These are phyloP conservation scores for Stictocephala bisonia DNA, from an alignment of 2,888 invertebrate species.

Conservation along the genomic window DNA sequence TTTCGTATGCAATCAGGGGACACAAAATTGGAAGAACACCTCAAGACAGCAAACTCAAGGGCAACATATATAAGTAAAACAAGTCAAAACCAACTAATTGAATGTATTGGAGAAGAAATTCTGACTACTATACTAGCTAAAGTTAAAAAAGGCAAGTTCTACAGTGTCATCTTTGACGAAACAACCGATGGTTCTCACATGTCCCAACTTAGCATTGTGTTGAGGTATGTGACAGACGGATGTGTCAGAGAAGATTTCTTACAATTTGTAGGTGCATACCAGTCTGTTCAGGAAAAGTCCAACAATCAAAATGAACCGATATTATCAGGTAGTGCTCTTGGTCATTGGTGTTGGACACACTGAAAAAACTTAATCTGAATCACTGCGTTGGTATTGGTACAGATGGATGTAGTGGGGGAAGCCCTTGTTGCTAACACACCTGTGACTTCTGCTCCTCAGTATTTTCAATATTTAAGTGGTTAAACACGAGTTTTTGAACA, in stretches of 20 bases:
- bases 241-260: background rate
- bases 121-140: background rate
- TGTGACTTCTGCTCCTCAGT: too few species aligned
- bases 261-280: constrained; percentile 40
- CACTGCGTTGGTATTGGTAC: constrained; percentile 20
- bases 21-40: background rate
- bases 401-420: constrained; percentile 3
- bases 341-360: background rate
- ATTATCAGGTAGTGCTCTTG: too few species aligned
- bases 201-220: background rate
- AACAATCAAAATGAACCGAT: too few species aligned
- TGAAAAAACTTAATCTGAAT: background rate
- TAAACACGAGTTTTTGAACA: too few species aligned
- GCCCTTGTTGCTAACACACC: too few species aligned
- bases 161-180: constrained; percentile 22
- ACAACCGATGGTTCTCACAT: background rate
- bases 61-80: constrained; percentile 32
- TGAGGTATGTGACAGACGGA: background rate
- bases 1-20: constrained; percentile 29
- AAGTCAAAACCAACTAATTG: constrained; percentile 17
- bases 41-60: background rate
- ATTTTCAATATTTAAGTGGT: too few species aligned
- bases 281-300: too few species aligned
- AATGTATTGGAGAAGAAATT: constrained; percentile 24
- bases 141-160: background rate